phyloP scores from a whole-genome alignment of 92 coral and sea anemone species.

The Zoanthus sociatus region DNA sequence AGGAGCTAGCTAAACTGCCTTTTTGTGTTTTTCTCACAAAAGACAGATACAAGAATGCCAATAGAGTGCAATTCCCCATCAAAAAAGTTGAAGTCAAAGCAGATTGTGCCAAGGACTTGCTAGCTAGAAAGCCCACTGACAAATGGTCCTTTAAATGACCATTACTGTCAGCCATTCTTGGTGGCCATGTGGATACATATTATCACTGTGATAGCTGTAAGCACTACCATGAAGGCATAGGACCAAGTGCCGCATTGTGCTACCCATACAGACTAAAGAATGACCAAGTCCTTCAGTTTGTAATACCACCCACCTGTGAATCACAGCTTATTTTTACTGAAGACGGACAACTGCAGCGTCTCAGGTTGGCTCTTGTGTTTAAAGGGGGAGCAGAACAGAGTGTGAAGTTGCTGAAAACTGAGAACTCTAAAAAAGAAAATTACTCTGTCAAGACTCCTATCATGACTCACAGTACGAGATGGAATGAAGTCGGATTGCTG shows the following conservation, averaged over 20 bases:
- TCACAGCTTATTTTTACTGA: constrained; percentile 79
- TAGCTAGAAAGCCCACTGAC: constrained; percentile 38
- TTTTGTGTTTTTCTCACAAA: constrained; percentile 63
- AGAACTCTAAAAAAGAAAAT: constrained; percentile 57
- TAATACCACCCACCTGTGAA: constrained; percentile 81
- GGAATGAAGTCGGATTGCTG: constrained; percentile 88
- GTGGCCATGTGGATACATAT: constrained; percentile 83
- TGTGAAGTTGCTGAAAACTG: constrained; percentile 59
- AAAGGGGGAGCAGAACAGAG: constrained; percentile 64
- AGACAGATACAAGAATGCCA: constrained; percentile 62
- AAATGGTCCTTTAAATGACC: constrained; percentile 58
- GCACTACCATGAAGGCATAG: constrained; percentile 92
- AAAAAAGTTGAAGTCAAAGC: constrained; percentile 48
- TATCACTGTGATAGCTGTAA: constrained; percentile 98
- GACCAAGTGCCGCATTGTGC: constrained; percentile 77
- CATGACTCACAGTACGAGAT: constrained; percentile 87
- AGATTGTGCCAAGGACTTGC: constrained; percentile 30
- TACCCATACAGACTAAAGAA: constrained; percentile 69
- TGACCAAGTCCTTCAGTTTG: constrained; percentile 86
- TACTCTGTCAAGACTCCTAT: constrained; percentile 78
- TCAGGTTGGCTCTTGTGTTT: constrained; percentile 76
- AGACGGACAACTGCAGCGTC: constrained; percentile 86
- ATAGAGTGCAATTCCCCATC: constrained; percentile 57
- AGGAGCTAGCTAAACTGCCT: constrained; percentile 65
- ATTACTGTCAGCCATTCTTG: constrained; percentile 80